Evolutionary conservation across 2,113 vertebrate genomes (phyloP), one percentile per base, ranked within the genome.

Genomic region (Fulmarus glacialis): DNA sequence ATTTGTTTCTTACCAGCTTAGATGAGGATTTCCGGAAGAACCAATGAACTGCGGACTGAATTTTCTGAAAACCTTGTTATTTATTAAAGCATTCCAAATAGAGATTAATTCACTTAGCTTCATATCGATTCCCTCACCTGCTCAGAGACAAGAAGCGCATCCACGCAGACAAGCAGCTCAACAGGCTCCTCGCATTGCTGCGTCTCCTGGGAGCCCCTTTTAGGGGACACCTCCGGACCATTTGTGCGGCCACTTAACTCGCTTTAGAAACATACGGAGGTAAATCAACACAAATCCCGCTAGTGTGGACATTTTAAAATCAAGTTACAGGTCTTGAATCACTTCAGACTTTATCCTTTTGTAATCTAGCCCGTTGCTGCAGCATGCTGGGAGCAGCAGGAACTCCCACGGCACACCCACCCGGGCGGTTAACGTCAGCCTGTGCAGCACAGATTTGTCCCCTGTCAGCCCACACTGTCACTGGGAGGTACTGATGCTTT

Each of bases 221-320:
- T 40, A 59, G 40, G 45, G 66, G 45, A 66, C 45, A 16, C 30
- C 74, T 87, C 79, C 9, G 6, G 29, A 26, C 52, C 38, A 36
- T 75, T 95, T 22, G 13, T 82, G 42, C 71, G 86, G 66, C 56
- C 26, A 12, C 56, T 79, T 82, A 94, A 53, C 74, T 82, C 1
- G 0, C 20, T 70, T 86, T 60, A 38, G 52, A 67, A 79, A 34
- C 1, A 0, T 8, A 4, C 0, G 0, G 83, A 56, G n/a, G 19
- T 43, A 86, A 93, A 94, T 66, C 56, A 42, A 59, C 36, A 11
- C 40, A 64, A 88, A 66, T 74, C 66, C 60, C 45, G 11, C 29
- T 3, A 22, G 8, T 4, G 47, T 5, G 87, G 55, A 22, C 17
- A 1, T 60, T 71, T 52, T 23, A 47, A 87, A 93, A 74, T 38